These are phyloP conservation scores for Diabrotica virgifera DNA, from an alignment of 1,140 invertebrate genomes.

Conservation along the genomic window DNA sequence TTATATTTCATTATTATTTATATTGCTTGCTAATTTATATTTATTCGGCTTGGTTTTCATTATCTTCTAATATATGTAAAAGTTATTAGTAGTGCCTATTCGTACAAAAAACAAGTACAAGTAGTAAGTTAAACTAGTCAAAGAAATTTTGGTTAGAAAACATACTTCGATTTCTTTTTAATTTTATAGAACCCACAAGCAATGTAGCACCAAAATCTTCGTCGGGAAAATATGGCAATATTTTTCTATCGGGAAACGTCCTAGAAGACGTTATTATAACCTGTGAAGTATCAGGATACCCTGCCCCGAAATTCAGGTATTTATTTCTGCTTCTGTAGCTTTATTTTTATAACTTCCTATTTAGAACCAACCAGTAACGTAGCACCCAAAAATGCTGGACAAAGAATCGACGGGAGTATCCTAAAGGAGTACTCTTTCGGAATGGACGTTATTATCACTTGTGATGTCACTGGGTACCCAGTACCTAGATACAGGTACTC, in stretches of 20 bases:
- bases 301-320: slow-evolving; percentile 67
- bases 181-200: slow-evolving; percentile 61
- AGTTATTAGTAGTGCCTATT: too few species aligned
- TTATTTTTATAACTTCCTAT: slow-evolving; percentile 19
- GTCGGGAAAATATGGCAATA: slow-evolving; percentile 58
- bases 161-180: neutral
- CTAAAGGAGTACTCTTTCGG: slow-evolving; percentile 45
- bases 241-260: slow-evolving; percentile 52
- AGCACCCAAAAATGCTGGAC: slow-evolving; percentile 60
- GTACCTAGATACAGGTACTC: slow-evolving; percentile 60
- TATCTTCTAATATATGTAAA: too few species aligned
- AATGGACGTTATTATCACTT: slow-evolving; percentile 51
- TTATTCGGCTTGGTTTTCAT: too few species aligned
- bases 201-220: slow-evolving; percentile 64
- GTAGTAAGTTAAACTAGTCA: too few species aligned
- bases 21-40: too few species aligned
- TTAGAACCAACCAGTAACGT: slow-evolving; percentile 67
- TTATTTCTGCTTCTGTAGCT: slow-evolving; percentile 32
- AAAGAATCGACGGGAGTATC: slow-evolving; percentile 60
- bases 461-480: slow-evolving; percentile 58
- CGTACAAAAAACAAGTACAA: too few species aligned
- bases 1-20: too few species aligned
- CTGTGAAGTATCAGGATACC: slow-evolving; percentile 58
- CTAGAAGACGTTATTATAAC: slow-evolving; percentile 49
- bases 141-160: too few species aligned